phyloP scores from a whole-genome alignment of 2,888 invertebrate genomes.

The Drosophila kokeensis region DNA sequence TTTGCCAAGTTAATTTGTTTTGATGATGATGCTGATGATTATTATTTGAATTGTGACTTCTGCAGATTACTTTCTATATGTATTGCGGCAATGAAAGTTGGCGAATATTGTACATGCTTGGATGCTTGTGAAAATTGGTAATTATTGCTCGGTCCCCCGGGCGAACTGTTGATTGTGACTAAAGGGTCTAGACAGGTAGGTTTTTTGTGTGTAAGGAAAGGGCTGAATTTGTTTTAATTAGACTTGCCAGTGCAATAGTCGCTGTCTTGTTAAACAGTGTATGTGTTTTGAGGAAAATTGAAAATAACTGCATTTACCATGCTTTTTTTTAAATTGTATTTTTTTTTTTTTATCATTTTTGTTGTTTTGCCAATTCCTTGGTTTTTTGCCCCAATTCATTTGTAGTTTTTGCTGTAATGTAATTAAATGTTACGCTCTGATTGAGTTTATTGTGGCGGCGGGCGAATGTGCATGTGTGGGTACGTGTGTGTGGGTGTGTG shows the following conservation, averaged over 20 bases:
- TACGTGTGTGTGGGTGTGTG: neutral
- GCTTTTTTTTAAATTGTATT: constrained; percentile 29
- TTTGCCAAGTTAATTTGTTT: constrained; percentile 65
- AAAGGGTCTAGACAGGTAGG: constrained; percentile 27
- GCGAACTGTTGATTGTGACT: constrained; percentile 59
- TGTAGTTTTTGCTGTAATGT: constrained; percentile 71
- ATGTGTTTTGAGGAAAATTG: neutral
- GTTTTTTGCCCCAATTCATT: constrained; percentile 49
- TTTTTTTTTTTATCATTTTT: constrained; percentile 19
- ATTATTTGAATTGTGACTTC: constrained; percentile 32
- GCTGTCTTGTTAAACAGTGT: constrained; percentile 2
- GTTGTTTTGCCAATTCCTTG: constrained; percentile 21
- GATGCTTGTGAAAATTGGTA: constrained; percentile 47
- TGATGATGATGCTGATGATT: constrained; percentile 36
- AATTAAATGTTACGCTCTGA: constrained; percentile 72
- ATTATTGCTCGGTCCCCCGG: constrained; percentile 30
- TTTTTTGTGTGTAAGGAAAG: constrained; percentile 3
- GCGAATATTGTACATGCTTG: constrained; percentile 30
- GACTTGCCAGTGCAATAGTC: constrained; percentile 1
- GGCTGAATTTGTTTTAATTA: constrained; percentile 17
- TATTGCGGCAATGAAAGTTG: constrained; percentile 20
- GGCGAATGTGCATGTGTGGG: neutral
- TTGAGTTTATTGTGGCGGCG: constrained; percentile 19
- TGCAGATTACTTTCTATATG: constrained; percentile 41
- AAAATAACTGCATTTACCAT: constrained; percentile 27